Evolutionary conservation across 2,888 invertebrate species (phyloP), one percentile per base, ranked within the genome.

Genomic region (Acanthosepion pharaonis): DNA sequence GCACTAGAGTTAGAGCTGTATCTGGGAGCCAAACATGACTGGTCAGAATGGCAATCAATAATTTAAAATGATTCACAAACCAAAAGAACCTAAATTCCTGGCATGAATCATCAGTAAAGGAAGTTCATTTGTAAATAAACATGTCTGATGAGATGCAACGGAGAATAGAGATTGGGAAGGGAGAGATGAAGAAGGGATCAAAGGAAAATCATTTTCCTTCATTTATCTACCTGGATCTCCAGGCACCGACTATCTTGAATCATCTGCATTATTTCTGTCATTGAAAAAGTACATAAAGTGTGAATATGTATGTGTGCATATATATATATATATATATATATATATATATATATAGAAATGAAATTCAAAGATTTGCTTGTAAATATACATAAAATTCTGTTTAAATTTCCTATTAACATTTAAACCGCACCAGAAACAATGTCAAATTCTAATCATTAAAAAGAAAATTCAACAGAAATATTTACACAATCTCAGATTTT

Each of bases 41-140:
- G 78, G 78, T 78, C n/a, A 78, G 78, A 78, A 33, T 11, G 23
- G 33, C n/a, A 78, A 78, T 78, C 78, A 78, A 78, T 78, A 33
- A 78, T 78, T 78, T 15, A 33, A 78, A 33, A 78, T 78, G 78
- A 78, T 78, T 78, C 78, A 78, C 78, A 11, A 78, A 78, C 78
- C n/a, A 11, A 78, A 78, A 78, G 78, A 9, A 78, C 11, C n/a
- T 11, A 78, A 23, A n/a, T 8, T 15, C n/a, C 78, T 78, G 11
- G 33, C n/a, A 78, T 78, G n/a, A 78, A 78, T 78, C 78, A 78
- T 78, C n/a, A n/a, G n/a, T 78, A 78, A 78, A 78, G 78, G 78
- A 78, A 78, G n/a, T 33, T 78, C 78, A 78, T n/a, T 33, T 78
- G 78, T 78, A 78, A n/a, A 78, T n/a, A 78, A n/a, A n/a, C n/a